A percentile compares a stretch with the other conserved stretches of the same genome.
Conservation (phyloP, 2,797 vertebrate species). For the Xyrichtys novacula region DNA sequence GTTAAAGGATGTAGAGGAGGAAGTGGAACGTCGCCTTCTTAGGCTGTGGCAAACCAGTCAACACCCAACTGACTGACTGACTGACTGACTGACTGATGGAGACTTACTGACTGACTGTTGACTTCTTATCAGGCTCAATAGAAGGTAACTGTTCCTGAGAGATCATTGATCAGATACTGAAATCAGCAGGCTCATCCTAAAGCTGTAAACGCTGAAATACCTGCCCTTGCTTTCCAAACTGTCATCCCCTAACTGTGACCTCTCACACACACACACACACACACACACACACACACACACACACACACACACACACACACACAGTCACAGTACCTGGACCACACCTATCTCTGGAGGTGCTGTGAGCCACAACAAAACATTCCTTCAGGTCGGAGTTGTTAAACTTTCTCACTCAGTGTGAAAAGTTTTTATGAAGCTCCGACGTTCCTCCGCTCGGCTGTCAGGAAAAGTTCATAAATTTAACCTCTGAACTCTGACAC, state of each 20-base stretch:
- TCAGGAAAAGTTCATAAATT: background rate
- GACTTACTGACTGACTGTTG: slow-evolving; percentile 12
- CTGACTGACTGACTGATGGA: background rate
- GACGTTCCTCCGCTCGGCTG: background rate
- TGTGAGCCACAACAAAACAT: slow-evolving; percentile 47
- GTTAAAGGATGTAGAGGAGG: slow-evolving; percentile 79
- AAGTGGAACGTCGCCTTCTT: slow-evolving; percentile 47
- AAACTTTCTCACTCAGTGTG: slow-evolving; percentile 25
- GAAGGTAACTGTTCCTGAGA: background rate
- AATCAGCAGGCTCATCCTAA: too few relatives aligned
- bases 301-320: background rate
- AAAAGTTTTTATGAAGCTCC: slow-evolving; percentile 30
- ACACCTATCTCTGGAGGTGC: slow-evolving; percentile 31
- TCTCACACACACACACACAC: slow-evolving; percentile 6
- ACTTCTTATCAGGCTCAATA: background rate
- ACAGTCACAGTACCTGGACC: slow-evolving; percentile 21
- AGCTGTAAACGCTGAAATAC: too few relatives aligned
- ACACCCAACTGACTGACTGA: slow-evolving; percentile 39
- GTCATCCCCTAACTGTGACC: background rate
- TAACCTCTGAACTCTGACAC: background rate
- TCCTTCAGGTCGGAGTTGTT: slow-evolving; percentile 46
- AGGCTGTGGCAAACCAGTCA: slow-evolving; percentile 29
- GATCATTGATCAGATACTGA: background rate
- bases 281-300: background rate
- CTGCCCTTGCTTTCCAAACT: background rate